These are phyloP conservation scores for Pteromalus puparum DNA, from an alignment of 1,140 invertebrate species.

Conservation along the genomic window DNA sequence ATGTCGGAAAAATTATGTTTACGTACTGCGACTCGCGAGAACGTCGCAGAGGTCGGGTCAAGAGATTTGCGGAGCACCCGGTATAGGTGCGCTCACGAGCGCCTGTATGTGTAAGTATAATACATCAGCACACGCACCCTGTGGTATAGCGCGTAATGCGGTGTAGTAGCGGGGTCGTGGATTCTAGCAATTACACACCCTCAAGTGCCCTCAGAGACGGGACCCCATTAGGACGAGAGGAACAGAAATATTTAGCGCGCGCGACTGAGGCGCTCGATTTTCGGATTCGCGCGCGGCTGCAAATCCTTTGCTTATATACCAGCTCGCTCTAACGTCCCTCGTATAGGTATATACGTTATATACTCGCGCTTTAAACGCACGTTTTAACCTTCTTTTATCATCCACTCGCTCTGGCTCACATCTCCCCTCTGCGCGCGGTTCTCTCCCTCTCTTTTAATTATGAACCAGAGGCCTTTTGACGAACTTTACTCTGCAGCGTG, in stretches of 20 bases:
- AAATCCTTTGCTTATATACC: slow-evolving; percentile 39
- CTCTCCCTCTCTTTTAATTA: neutral
- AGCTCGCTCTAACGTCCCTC: neutral
- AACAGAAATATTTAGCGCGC: slow-evolving; percentile 56
- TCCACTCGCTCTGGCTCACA: neutral
- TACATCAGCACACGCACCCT: neutral
- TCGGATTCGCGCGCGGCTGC: slow-evolving; percentile 56
- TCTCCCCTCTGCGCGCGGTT: neutral
- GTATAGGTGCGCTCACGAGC: slow-evolving; percentile 59
- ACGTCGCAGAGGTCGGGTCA: neutral
- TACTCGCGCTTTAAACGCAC: neutral
- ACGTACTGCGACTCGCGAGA: neutral
- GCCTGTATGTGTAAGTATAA: too few species aligned
- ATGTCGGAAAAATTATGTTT: neutral
- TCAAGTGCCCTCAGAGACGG: slow-evolving; percentile 71
- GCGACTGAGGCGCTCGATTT: slow-evolving; percentile 61
- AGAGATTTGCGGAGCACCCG: slow-evolving; percentile 62
- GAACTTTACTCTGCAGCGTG: too few species aligned
- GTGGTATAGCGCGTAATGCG: slow-evolving; percentile 65
- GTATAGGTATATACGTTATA: too few species aligned
- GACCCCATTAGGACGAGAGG: slow-evolving; percentile 73
- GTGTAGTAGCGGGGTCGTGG: slow-evolving; percentile 71
- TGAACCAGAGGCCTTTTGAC: neutral
- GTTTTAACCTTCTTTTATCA: slow-evolving; percentile 25
- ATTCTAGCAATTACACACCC: slow-evolving; percentile 75